A percentile compares a stretch with the other conserved stretches of the same genome.
These are phyloP conservation scores for Choloepus hoffmanni DNA, from an alignment of 2,113 vertebrate genomes.

Conservation along the genomic window DNA sequence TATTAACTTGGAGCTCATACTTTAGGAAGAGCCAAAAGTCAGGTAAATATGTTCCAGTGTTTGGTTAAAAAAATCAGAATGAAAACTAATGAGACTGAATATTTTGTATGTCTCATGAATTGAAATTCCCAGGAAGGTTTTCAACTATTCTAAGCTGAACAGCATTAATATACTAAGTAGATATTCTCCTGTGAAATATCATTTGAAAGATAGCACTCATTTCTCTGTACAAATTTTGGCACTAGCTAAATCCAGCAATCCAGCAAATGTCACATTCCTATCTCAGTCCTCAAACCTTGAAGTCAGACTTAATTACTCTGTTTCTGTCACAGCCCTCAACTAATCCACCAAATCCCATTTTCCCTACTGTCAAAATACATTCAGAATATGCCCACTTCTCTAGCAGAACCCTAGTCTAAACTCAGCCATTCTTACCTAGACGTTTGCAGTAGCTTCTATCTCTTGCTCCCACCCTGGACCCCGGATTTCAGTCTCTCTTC, in stretches of 20 bases:
- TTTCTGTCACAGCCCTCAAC: not conserved
- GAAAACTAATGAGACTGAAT: not conserved
- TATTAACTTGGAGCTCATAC: not conserved
- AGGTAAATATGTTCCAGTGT: not conserved
- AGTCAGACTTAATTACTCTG: not conserved
- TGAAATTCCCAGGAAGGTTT: not conserved
- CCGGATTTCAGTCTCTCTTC: too few relatives aligned
- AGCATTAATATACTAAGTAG: not conserved
- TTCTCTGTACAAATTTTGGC: not conserved
- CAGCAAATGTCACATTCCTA: not conserved
- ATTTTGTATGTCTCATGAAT: not conserved
- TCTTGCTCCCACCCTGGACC: rapidly evolving
- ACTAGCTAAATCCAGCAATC: not conserved
- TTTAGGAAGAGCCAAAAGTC: not conserved
- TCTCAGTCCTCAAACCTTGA: not conserved
- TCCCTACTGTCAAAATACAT: not conserved
- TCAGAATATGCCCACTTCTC: rapidly evolving
- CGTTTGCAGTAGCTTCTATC: not conserved
- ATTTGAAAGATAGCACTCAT: not conserved
- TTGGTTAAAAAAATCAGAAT: not conserved
- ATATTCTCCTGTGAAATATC: not conserved
- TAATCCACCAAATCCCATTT: not conserved
- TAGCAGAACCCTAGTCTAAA: rapidly evolving
- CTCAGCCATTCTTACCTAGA: too few relatives aligned
- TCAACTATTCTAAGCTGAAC: not conserved